A percentile compares a stretch with the other conserved stretches of the same genome.
Evolutionary conservation across 2,888 invertebrate genomes (phyloP).

Genomic region (Troides aeacus): DNA sequence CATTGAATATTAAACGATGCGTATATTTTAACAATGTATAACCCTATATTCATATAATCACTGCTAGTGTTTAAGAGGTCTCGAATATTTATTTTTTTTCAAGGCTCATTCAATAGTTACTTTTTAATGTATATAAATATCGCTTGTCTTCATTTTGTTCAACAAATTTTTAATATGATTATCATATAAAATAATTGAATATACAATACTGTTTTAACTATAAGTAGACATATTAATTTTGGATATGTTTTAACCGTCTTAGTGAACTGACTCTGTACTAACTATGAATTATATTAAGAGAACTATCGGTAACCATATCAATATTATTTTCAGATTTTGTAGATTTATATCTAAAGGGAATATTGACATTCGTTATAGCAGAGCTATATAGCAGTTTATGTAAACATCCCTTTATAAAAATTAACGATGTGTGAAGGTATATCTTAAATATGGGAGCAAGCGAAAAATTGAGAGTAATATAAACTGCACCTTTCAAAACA

Average conservation of each 20-base stretch:
- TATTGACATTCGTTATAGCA: neutral
- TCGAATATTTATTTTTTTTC: too few species aligned
- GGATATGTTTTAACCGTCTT: slow-evolving; percentile 58
- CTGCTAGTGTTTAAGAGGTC: slow-evolving; percentile 23
- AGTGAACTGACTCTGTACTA: slow-evolving; percentile 54
- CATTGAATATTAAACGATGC: too few species aligned
- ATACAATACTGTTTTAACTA: slow-evolving; percentile 50
- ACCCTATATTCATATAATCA: neutral
- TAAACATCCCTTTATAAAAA: neutral
- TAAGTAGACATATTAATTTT: slow-evolving; percentile 51
- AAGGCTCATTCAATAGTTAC: too few species aligned
- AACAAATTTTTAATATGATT: slow-evolving; percentile 62
- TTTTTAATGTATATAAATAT: slow-evolving; percentile 67
- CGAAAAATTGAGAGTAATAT: too few species aligned
- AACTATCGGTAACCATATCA: slow-evolving; percentile 53
- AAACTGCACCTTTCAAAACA: too few species aligned
- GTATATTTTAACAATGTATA: too few species aligned
- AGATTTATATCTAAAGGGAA: slow-evolving; percentile 2
- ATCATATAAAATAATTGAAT: slow-evolving; percentile 56
- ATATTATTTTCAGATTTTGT: slow-evolving; percentile 40
- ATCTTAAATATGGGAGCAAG: too few species aligned
- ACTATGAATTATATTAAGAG: slow-evolving; percentile 49
- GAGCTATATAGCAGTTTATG: neutral
- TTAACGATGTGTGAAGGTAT: too few species aligned
- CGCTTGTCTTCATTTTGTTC: slow-evolving; percentile 61